A percentile compares a stretch with the other conserved stretches of the same genome.
Conservation (phyloP, 2,113 vertebrate species). For the Cebidichthys violaceus region DNA sequence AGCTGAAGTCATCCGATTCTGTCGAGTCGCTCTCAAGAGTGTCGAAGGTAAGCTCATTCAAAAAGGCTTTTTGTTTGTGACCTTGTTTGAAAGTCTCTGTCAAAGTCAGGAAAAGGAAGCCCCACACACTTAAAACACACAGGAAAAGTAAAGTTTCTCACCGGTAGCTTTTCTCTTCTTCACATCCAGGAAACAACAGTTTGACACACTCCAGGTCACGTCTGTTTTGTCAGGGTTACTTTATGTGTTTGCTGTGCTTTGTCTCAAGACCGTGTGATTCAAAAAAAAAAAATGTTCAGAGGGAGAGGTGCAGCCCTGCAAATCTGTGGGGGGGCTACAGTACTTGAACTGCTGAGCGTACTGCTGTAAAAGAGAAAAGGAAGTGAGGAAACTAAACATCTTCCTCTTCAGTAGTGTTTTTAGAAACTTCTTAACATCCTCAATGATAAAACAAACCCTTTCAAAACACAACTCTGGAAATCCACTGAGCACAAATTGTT, state of each 20-base stretch:
- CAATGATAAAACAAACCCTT: not conserved
- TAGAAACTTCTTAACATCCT: not conserved
- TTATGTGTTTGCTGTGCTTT: slow-evolving; percentile 42
- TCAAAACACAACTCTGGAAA: not conserved
- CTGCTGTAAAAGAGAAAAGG: slow-evolving; percentile 25
- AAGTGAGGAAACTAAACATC: slow-evolving; percentile 41
- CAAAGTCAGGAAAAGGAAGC: slow-evolving; percentile 64
- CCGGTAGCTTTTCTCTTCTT: slow-evolving; percentile 24
- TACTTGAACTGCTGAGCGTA: slow-evolving; percentile 2
- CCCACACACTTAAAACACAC: slow-evolving; percentile 45
- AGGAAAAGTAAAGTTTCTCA: slow-evolving; percentile 32
- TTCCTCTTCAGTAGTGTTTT: slow-evolving; percentile 34
- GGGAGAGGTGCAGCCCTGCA: slow-evolving; percentile 18
- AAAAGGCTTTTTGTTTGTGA: slow-evolving; percentile 51
- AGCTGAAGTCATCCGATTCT: slow-evolving; percentile 39
- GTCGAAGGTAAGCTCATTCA: slow-evolving; percentile 75
- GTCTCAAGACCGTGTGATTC: slow-evolving; percentile 29
- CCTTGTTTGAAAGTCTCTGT: slow-evolving; percentile 72
- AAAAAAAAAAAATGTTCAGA: slow-evolving; percentile 44
- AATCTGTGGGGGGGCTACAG: not conserved
- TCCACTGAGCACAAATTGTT: not conserved
- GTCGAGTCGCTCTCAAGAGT: slow-evolving; percentile 31
- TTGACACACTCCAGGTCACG: slow-evolving; percentile 53
- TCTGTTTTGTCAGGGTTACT: slow-evolving; percentile 45
- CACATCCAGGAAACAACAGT: slow-evolving; percentile 57